Conservation (phyloP, 2,888 invertebrate species). For the Campopleginae sp. region DNA sequence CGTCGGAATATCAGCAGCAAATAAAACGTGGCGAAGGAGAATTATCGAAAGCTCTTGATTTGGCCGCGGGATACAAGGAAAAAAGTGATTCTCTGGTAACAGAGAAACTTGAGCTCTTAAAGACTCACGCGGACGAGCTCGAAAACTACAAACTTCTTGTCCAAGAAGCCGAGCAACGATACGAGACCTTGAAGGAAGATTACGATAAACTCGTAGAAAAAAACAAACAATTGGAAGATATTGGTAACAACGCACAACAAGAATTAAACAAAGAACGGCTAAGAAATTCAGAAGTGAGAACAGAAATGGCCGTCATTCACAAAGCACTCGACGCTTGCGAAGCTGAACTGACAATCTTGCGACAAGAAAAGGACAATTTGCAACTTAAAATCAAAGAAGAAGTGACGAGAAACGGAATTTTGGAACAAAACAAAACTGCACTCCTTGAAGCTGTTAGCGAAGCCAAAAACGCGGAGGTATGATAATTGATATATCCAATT, state of each 20-base stretch:
- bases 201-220: slow-evolving; percentile 77
- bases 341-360: slow-evolving; percentile 83
- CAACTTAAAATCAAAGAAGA: slow-evolving; percentile 86
- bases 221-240: slow-evolving; percentile 76
- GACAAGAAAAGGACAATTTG: slow-evolving; percentile 85
- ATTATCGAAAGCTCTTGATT: slow-evolving; percentile 89
- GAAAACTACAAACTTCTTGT: slow-evolving; percentile 80
- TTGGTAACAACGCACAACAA: slow-evolving; percentile 77
- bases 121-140: slow-evolving; percentile 80
- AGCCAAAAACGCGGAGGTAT: slow-evolving; percentile 84
- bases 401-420: slow-evolving; percentile 83
- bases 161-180: slow-evolving; percentile 79
- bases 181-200: slow-evolving; percentile 78
- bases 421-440: slow-evolving; percentile 86
- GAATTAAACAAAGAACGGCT: slow-evolving; percentile 81
- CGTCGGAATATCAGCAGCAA: slow-evolving; percentile 85
- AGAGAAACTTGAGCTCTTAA: slow-evolving; percentile 80
- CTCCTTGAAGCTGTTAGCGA: slow-evolving; percentile 85
- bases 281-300: slow-evolving; percentile 78
- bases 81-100: slow-evolving; percentile 80
- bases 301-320: slow-evolving; percentile 81
- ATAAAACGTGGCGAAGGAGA: slow-evolving; percentile 89
- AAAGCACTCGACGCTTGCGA: slow-evolving; percentile 82
- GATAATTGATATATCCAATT: background rate
- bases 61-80: slow-evolving; percentile 85